These are phyloP conservation scores for Heterotis niloticus DNA, from an alignment of 2,113 vertebrate genomes.

Conservation along the genomic window DNA sequence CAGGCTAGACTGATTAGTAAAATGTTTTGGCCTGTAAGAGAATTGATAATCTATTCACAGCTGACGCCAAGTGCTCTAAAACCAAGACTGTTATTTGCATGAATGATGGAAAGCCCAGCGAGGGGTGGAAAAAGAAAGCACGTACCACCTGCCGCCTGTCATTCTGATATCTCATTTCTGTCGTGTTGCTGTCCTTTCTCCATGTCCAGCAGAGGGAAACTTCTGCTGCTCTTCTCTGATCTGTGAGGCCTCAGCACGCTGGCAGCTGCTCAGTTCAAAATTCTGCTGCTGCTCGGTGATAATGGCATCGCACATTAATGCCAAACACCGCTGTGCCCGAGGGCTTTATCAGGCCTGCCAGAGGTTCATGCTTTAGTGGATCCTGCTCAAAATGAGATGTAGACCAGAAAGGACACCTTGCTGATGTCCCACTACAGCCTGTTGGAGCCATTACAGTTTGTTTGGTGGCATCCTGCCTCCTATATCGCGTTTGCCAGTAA, in stretches of 20 bases:
- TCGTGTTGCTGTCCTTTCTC: no score
- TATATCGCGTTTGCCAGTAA: neutral
- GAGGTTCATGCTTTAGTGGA: neutral
- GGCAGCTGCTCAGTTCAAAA: neutral
- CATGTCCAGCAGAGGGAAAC: neutral
- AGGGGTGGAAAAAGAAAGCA: no score
- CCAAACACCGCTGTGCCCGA: neutral
- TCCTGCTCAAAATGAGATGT: neutral
- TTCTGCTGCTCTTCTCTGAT: neutral
- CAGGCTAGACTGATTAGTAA: neutral
- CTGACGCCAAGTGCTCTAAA: neutral
- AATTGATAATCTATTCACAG: no score
- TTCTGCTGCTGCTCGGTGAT: neutral
- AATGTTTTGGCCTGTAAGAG: neutral
- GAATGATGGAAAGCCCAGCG: no score
- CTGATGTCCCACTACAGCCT: neutral
- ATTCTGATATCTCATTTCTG: no score
- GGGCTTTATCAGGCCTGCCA: slow-evolving; percentile 1
- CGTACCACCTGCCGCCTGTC: no score
- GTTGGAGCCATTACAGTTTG: no score
- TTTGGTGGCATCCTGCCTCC: neutral
- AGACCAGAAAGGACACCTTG: neutral
- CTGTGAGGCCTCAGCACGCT: neutral
- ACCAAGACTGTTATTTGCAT: no score
- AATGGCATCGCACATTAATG: neutral